Evolutionary conservation across 2,113 vertebrate genomes (phyloP).

Genomic region (Callaeas wilsoni): DNA sequence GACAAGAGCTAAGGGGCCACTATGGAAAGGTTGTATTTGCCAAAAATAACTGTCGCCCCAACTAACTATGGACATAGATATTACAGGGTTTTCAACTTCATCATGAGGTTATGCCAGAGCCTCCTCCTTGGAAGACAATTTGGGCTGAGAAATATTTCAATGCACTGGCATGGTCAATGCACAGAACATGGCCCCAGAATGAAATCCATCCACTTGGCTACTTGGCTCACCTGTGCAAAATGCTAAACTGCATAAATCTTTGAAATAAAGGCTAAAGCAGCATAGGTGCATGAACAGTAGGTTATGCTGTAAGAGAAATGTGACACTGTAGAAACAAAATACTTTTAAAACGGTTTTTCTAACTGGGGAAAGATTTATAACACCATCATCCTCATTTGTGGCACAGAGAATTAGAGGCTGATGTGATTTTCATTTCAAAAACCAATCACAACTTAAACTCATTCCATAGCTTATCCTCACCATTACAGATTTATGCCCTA

Average conservation of each 20-base stretch:
- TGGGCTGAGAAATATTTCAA: neutral
- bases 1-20: neutral
- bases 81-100: neutral
- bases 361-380: neutral
- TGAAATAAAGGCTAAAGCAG: neutral
- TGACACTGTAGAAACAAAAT: neutral
- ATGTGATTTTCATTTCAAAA: neutral
- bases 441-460: neutral
- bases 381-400: neutral
- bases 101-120: neutral
- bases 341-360: neutral
- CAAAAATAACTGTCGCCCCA: neutral
- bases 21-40: neutral
- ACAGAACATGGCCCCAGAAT: neutral
- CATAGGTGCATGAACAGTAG: neutral
- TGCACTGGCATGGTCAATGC: neutral
- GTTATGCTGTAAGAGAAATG: neutral
- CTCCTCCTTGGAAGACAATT: neutral
- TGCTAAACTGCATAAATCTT: neutral
- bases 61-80: neutral
- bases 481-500: neutral
- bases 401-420: neutral
- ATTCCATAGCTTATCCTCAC: neutral
- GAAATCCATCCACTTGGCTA: neutral
- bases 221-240: neutral